Evolutionary conservation across 2,797 vertebrate genomes (phyloP), one percentile per base, ranked within the genome.

Genomic region (Micropoecilia bifurca): DNA sequence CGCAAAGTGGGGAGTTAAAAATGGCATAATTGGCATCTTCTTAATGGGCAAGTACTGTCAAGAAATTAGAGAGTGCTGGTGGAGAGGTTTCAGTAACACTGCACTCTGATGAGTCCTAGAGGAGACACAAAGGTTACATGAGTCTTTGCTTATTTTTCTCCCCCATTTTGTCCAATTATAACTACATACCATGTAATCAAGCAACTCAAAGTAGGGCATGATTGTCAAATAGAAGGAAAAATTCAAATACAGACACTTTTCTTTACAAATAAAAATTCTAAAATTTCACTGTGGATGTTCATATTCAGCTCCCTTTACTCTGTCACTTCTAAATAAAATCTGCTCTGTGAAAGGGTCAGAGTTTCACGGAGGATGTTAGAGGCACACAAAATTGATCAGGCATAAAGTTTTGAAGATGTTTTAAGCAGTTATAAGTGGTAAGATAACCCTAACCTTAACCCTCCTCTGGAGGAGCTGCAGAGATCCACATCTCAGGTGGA

Each of bases 1-100:
- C 83, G 79, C 90, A 83, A 85, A 80, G 80, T 85, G 45, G 39
- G 69, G 80, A 91, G 93, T 92, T 94, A 94, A 94, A 95, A 93
- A 93, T 83, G 89, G 92, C 61, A 80, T 95, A 96, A 96, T 94
- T 96, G 93, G 91, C 91, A 94, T 92, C 92, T 90, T 89, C 78
- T 83, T 92, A 93, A 94, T 94, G 87, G 86, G 90, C 90, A 79
- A 94, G 93, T 90, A 73, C 91, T 88, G 83, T 76, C 78, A 82
- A 90, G 86, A 91, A 95, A 96, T 95, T 93, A 95, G 87, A 95
- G 93, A 90, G 90, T 84, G 81, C 85, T 73, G 4, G 48, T 28
- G 79, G 71, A 84, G 45, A 81, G 83, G 79, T 71, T 33, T 45
- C 39, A 68, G 73, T 8, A 73, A 63, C 59, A 4, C 77, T n/a